Percentiles rank a stretch among this genome's conserved stretches.
Conservation (phyloP, 2,888 invertebrate species). For the Acronicta leporina region DNA sequence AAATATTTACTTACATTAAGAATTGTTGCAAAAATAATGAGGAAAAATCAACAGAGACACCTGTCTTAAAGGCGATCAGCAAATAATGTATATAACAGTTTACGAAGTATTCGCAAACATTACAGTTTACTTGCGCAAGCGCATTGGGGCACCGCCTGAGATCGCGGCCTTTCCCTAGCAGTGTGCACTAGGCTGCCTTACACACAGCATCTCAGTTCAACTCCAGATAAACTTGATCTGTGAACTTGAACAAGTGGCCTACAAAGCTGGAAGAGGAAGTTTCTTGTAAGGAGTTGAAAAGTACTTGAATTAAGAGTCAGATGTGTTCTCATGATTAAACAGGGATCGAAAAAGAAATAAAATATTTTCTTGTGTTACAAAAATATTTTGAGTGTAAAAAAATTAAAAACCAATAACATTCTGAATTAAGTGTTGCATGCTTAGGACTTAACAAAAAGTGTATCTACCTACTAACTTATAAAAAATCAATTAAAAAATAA, state of each 20-base stretch:
- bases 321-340: slow-evolving; percentile 12
- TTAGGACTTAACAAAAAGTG: too few relatives aligned
- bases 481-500: too few relatives aligned
- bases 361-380: too few relatives aligned
- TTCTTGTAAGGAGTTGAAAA: slow-evolving; percentile 17
- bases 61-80: slow-evolving; percentile 14
- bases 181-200: slow-evolving; percentile 28
- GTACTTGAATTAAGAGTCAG: slow-evolving; percentile 3
- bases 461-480: too few relatives aligned
- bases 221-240: slow-evolving; percentile 17
- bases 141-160: slow-evolving; percentile 16
- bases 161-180: slow-evolving; percentile 35
- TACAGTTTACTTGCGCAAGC: slow-evolving; percentile 47
- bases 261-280: slow-evolving; percentile 4
- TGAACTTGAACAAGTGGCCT: slow-evolving; percentile 25
- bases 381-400: too few relatives aligned
- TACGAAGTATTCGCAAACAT: slow-evolving; percentile 36
- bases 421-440: too few relatives aligned
- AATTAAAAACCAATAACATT: too few relatives aligned
- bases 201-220: slow-evolving; percentile 19
- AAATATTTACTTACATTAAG: background rate
- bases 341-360: background rate
- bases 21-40: slow-evolving; percentile 25
- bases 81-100: slow-evolving; percentile 35
- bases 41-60: slow-evolving; percentile 21